These are phyloP conservation scores for Sterrhoptilus dennistouni DNA, from an alignment of 2,113 vertebrate genomes.

Conservation along the genomic window DNA sequence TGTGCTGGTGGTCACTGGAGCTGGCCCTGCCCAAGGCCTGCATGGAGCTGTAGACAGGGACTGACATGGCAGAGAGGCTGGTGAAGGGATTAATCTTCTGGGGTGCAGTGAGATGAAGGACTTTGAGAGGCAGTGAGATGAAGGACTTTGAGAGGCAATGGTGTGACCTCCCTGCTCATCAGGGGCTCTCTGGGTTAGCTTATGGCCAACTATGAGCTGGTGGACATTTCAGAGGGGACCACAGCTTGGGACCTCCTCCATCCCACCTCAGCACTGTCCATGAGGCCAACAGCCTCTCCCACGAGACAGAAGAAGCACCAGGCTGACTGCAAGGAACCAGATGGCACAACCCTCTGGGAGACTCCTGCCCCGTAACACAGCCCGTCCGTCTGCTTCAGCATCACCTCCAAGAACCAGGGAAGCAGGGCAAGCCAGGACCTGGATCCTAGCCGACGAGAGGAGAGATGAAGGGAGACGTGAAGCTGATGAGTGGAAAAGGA, in stretches of 20 bases:
- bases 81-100: not conserved
- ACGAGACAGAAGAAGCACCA: not conserved
- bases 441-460: accelerated
- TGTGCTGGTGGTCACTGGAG: not conserved
- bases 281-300: not conserved
- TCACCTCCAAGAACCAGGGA: not conserved
- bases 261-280: not conserved
- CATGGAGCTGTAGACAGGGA: accelerated
- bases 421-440: not conserved
- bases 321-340: not conserved
- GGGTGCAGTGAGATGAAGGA: not conserved
- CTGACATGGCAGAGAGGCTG: not conserved
- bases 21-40: not conserved
- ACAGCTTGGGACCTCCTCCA: not conserved
- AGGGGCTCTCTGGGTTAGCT: not conserved
- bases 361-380: not conserved
- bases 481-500: not conserved
- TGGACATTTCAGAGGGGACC: not conserved
- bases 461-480: not conserved
- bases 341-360: not conserved
- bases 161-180: not conserved
- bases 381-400: accelerated
- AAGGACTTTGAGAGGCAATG: not conserved
- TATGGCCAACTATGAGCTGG: not conserved
- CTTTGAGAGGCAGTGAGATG: not conserved